Evolutionary conservation across 2,888 invertebrate genomes (phyloP), one percentile per base, ranked within the genome.

Genomic region (Drosophila crucigera): DNA sequence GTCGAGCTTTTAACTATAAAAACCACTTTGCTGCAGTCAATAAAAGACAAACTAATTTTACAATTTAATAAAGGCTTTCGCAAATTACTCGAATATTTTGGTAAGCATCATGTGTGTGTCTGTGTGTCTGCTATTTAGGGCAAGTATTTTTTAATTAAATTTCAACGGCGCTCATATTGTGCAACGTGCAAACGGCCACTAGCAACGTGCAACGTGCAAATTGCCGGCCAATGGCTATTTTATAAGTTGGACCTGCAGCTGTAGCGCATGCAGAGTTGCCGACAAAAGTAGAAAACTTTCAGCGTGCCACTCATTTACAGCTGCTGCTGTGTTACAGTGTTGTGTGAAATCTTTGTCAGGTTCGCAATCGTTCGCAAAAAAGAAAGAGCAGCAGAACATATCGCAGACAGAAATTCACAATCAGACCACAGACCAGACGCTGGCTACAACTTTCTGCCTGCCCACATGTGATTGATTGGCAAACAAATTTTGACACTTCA

Each of bases 401-500:
- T 43, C 11, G n/a, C 49, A 59, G 28, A 47, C 35, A 33, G 35
- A 53, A 53, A 61, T 41, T 60, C 33, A 58, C 78, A 82, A 67
- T 63, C 78, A 67, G 53, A 73, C 49, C 60, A 58, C 62, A 47
- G 79, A 54, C 43, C 79, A 73, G 79, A 78, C 76, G 30, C 6
- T 37, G 59, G 62, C 50, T 33, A 50, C 54, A 78, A 70, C 41
- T 49, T 43, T 59, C 52, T n/a, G 50, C 22, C 22, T 14, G 25
- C 16, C n/a, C 65, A 53, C 60, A 56, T 87, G 73, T 86, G 85
- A 86, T 86, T 86, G 85, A 86, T 86, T 86, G 85, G 88, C 90
- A 91, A 91, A 86, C 91, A 86, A 77, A 79, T 87, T 91, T 86
- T 86, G 85, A 86, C 85, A 86, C 85, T 91, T 84, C 79, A 73